Conservation (phyloP, 2,797 vertebrate genomes). For the Onychomys torridus region DNA sequence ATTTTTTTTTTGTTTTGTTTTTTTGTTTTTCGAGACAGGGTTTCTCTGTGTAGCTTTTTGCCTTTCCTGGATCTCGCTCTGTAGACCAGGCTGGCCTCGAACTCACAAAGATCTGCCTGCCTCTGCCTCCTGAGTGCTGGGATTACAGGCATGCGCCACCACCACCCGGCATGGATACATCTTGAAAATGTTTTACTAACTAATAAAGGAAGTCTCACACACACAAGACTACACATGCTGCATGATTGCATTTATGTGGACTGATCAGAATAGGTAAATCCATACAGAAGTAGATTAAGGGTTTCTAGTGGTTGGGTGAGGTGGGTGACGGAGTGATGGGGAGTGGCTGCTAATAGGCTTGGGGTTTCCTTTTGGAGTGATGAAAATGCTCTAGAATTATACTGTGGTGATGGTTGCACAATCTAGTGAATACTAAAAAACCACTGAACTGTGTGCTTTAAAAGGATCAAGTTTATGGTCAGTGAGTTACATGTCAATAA, state of each 20-base stretch:
- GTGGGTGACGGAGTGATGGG: background rate
- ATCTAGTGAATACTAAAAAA: background rate
- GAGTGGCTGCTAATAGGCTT: background rate
- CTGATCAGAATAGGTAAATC: background rate
- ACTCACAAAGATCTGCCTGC: too few relatives aligned
- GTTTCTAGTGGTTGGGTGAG: background rate
- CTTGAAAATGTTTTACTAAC: background rate
- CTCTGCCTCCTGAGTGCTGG: too few relatives aligned
- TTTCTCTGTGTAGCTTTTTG: too few relatives aligned
- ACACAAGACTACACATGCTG: background rate
- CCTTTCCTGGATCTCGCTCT: too few relatives aligned
- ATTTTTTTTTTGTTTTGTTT: too few relatives aligned
- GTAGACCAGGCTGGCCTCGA: too few relatives aligned
- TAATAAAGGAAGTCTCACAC: background rate
- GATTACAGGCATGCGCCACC: too few relatives aligned
- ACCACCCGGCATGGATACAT: background rate
- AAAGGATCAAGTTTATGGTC: background rate
- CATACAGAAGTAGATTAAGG: background rate
- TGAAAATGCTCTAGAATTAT: conserved; percentile 17
- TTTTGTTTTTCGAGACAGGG: too few relatives aligned
- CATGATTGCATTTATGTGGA: background rate
- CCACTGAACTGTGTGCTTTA: background rate
- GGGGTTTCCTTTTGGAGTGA: background rate
- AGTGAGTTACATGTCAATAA: background rate
- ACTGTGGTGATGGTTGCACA: background rate